Evolutionary conservation across 2,113 vertebrate genomes (phyloP).

Genomic region (Chelonoidis abingdonii): DNA sequence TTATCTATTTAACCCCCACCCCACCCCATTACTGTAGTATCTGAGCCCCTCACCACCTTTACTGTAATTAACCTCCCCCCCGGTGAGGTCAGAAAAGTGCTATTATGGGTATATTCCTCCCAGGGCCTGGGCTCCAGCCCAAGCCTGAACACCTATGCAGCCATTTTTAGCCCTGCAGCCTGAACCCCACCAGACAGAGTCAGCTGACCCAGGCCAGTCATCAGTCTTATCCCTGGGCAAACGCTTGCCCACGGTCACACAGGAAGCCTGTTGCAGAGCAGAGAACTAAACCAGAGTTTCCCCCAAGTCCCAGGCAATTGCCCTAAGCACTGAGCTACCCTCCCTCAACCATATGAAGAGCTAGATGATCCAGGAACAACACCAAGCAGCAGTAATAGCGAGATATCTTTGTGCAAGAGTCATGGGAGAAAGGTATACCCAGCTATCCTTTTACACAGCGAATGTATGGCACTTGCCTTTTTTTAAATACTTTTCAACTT

Average conservation of each 20-base stretch:
- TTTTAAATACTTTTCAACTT: background rate
- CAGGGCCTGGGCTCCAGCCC: background rate
- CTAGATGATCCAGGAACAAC: background rate
- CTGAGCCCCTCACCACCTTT: background rate
- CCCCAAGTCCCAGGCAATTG: background rate
- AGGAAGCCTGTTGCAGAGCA: background rate
- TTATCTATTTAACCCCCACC: background rate
- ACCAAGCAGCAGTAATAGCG: background rate
- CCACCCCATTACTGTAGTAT: background rate
- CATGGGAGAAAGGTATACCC: background rate
- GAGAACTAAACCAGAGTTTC: background rate
- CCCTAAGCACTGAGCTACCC: no score
- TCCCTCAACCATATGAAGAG: background rate
- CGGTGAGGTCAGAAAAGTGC: background rate
- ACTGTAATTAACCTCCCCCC: background rate
- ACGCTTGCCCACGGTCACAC: background rate
- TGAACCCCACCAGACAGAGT: background rate
- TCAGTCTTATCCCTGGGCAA: background rate
- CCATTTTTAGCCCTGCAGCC: background rate
- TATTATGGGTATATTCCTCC: background rate
- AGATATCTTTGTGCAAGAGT: background rate
- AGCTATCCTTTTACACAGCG: background rate
- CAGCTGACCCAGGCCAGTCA: background rate
- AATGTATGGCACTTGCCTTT: background rate
- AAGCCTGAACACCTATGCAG: background rate